Percentiles rank a stretch among this genome's conserved stretches.
phyloP scores from a whole-genome alignment of 2,888 invertebrate species.

The Cerastis rubricosa region DNA sequence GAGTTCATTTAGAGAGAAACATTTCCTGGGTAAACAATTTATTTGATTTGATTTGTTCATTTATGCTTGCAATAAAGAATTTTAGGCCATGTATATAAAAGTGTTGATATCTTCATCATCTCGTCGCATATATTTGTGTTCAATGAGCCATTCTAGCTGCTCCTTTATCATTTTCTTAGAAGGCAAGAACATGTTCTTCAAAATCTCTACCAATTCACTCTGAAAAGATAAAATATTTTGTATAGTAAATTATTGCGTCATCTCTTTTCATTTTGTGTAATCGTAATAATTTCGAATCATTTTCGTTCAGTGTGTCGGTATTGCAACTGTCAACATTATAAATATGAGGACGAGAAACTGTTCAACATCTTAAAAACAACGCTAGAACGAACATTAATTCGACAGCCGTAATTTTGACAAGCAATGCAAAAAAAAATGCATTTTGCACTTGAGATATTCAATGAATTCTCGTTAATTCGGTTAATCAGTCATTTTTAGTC shows the following conservation, averaged over 20 bases:
- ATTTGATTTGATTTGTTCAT: constrained; percentile 81
- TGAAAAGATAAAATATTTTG: constrained; percentile 74
- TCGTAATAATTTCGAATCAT: neutral
- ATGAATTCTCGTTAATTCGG: neutral
- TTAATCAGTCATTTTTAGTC: neutral
- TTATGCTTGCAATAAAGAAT: constrained; percentile 71
- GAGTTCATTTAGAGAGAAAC: constrained; percentile 60
- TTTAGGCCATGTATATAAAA: constrained; percentile 99
- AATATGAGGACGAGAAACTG: too few relatives aligned
- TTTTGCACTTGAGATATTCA: too few relatives aligned
- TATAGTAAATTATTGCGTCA: neutral
- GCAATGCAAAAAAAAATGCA: too few relatives aligned
- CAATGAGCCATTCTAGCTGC: constrained; percentile 99
- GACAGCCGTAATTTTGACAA: too few relatives aligned
- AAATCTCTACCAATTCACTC: constrained; percentile 99
- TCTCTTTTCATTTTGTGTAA: neutral
- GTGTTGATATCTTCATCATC: constrained; percentile 99
- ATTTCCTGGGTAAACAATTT: constrained; percentile 83
- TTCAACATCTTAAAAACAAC: too few relatives aligned
- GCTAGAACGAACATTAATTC: too few relatives aligned
- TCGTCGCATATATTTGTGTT: constrained; percentile 99
- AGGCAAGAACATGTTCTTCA: constrained; percentile 99
- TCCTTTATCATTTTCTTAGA: constrained; percentile 99
- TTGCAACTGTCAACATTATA: too few relatives aligned
- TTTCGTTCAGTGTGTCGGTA: neutral